phyloP scores from a whole-genome alignment of 2,888 invertebrate genomes.

The Anthrax anthrax region DNA sequence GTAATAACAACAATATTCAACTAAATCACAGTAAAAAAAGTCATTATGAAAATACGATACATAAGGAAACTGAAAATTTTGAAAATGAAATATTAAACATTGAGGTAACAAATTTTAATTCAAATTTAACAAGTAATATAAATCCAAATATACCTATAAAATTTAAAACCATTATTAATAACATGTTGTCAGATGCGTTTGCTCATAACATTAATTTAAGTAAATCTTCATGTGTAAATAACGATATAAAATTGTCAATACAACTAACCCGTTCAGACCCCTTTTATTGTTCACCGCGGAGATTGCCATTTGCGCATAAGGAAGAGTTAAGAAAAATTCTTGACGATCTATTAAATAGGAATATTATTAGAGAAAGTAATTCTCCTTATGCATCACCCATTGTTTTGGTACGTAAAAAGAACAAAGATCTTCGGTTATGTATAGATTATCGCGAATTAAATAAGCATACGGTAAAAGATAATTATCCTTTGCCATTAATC shows the following conservation, averaged over 20 bases:
- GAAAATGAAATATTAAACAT: not conserved
- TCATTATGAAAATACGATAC: not conserved
- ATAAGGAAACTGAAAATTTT: not conserved
- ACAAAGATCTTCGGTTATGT: slow-evolving; percentile 4
- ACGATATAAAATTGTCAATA: not conserved
- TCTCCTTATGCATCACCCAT: slow-evolving; percentile 6
- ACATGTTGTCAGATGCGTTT: not conserved
- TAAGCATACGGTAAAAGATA: slow-evolving; percentile 4
- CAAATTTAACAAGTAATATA: not conserved
- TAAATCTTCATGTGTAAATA: not conserved
- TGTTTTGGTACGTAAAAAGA: slow-evolving; percentile 7
- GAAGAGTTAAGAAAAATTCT: slow-evolving; percentile 3
- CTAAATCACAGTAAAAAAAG: not conserved
- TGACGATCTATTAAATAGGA: slow-evolving; percentile 2
- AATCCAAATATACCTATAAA: not conserved
- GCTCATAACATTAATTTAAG: not conserved
- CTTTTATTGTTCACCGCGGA: not conserved
- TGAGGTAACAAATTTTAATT: not conserved
- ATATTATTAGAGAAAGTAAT: slow-evolving; percentile 6
- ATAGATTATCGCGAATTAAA: slow-evolving; percentile 7
- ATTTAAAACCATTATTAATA: not conserved
- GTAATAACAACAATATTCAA: not conserved
- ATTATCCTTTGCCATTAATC: slow-evolving; percentile 5
- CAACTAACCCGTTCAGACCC: not conserved
- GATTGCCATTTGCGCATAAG: not conserved